Base-by-base conservation (phyloP, 2,113 vertebrate species). In the Catharus fuscescens region DNA sequence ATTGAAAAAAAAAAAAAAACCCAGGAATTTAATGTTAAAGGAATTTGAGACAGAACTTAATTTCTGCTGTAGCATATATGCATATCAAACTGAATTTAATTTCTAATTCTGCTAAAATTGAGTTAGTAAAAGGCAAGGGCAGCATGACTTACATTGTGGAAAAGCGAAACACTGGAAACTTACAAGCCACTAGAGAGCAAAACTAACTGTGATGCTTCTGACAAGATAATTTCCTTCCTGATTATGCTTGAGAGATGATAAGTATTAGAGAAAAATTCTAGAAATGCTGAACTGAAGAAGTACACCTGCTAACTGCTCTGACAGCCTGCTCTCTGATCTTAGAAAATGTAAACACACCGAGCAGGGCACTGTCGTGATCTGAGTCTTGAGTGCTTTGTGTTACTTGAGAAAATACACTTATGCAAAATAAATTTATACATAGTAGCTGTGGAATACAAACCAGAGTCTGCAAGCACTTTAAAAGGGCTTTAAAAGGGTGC, bases 221-320 rank as follows among this genome's bases (percentile, higher is more conserved):
- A 87, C 47, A 81, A 79, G 61, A 80, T 69, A 60, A 91, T 91
- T 96, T 94, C 45, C 47, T 82, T 86, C 60, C 48, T 96, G 71
- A 89, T 89, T 94, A 47, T 59, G 32, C 66, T 87, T 89, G 66
- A 95, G 67, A 93, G 61, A 42, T 59, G 19, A 82, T 69, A 74
- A 44, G 59, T 25, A 13, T 77, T 91, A 59, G 70, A 32, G 60
- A 42, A 83, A 95, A 94, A 87, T 36, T 93, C 61, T 89, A 80
- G 77, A 92, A 92, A 90, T 61, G 60, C 9, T 67, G 77, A 62
- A 80, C 2, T 79, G 69, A 90, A 93, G 67, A 66, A 92, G 29
- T 19, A 42, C 13, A 45, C 14, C 79, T 80, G 38, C 65, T 91
- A 88, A 70, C 38, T 8, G 5, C 56, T 94, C 61, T 87, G 87